A percentile compares a stretch with the other conserved stretches of the same genome.
phyloP scores from a whole-genome alignment of 2,888 invertebrate species.

The Spodoptera littoralis region DNA sequence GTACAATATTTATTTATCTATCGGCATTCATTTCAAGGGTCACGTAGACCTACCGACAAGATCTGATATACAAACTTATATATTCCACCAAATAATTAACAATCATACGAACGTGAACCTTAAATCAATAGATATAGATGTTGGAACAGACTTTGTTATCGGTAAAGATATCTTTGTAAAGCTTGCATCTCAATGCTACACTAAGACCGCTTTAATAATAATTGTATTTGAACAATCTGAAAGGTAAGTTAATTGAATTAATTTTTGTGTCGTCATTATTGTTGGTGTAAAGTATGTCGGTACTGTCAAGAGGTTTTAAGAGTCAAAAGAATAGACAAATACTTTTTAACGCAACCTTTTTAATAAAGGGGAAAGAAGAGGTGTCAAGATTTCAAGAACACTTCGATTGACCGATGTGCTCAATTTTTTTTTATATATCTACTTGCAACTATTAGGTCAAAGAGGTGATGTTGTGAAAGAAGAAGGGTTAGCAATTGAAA shows the following conservation, averaged over 20 bases:
- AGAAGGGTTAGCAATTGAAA: too few species aligned
- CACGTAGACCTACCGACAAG: constrained; percentile 30
- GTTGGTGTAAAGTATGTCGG: too few species aligned
- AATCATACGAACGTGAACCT: constrained; percentile 16
- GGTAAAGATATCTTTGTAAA: neutral
- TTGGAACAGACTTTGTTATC: fast-evolving
- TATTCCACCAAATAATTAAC: neutral
- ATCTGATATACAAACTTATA: constrained; percentile 12
- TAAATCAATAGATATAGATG: neutral
- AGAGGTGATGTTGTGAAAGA: too few species aligned
- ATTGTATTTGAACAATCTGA: constrained; percentile 34
- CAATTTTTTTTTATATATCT: too few species aligned
- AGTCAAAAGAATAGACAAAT: too few species aligned
- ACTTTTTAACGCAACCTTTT: too few species aligned
- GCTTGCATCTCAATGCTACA: constrained; percentile 30
- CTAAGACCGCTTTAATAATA: constrained; percentile 32
- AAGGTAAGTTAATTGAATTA: constrained; percentile 31
- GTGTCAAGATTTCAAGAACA: too few species aligned
- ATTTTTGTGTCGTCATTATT: constrained; percentile 20
- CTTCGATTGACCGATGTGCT: too few species aligned
- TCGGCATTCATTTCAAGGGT: constrained; percentile 58
- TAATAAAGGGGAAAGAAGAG: too few species aligned
- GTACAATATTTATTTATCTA: constrained; percentile 60
- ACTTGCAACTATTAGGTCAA: too few species aligned
- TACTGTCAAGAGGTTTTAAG: too few species aligned